Evolutionary conservation across 2,113 vertebrate genomes (phyloP).

Genomic region (Ifrita kowaldi): DNA sequence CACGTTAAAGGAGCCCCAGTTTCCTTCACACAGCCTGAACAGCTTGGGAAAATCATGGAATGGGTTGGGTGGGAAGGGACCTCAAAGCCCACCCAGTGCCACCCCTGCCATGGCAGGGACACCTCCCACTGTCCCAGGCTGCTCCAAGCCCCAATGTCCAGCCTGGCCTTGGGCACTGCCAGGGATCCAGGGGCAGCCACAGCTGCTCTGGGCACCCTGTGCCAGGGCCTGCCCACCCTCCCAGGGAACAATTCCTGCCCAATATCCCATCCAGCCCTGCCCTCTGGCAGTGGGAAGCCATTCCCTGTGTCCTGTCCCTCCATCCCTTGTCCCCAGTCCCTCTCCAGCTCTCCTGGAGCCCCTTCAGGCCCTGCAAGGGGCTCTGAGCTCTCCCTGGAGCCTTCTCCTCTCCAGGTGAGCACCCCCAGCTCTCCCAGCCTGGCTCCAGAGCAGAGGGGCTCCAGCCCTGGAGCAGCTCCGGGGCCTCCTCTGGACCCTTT

Average conservation of each 20-base stretch:
- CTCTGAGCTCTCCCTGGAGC: background rate
- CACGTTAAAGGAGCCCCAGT: accelerated
- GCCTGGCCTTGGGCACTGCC: background rate
- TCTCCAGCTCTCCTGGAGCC: background rate
- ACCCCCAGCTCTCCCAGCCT: background rate
- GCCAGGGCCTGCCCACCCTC: background rate
- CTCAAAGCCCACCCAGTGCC: background rate
- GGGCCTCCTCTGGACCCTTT: background rate
- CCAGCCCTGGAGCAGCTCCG: background rate
- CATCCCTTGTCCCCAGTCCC: background rate
- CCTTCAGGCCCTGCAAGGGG: accelerated
- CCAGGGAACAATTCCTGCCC: background rate
- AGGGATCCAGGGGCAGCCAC: background rate
- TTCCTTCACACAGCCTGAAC: background rate
- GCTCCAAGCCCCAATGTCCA: background rate
- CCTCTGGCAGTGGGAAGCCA: background rate
- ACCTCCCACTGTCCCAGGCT: accelerated
- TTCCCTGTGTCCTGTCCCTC: background rate
- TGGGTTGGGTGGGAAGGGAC: background rate
- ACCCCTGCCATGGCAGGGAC: background rate
- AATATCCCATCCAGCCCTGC: accelerated
- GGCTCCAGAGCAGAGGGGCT: background rate
- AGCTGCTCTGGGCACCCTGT: background rate
- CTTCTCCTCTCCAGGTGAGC: background rate
- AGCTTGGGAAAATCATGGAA: background rate